phyloP scores from a whole-genome alignment of 2,888 invertebrate species.

The Aelia acuminata region DNA sequence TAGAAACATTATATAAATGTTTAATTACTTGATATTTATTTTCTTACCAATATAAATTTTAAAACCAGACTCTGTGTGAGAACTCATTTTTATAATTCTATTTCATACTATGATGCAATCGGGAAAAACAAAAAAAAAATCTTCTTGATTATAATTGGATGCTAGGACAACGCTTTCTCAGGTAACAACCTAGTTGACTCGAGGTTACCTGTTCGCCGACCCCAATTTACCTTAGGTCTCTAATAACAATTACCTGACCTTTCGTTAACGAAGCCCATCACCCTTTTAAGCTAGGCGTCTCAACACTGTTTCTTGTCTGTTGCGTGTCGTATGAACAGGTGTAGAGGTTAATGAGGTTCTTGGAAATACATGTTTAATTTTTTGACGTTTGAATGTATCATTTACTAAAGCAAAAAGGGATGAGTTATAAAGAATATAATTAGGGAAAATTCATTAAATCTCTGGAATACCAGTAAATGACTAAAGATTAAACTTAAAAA shows the following conservation, averaged over 20 bases:
- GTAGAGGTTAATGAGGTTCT: neutral
- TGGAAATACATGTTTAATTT: neutral
- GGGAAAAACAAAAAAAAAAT: neutral
- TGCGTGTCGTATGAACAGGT: neutral
- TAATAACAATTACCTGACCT: constrained; percentile 30
- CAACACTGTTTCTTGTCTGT: neutral
- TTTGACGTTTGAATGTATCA: neutral
- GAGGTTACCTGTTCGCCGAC: neutral
- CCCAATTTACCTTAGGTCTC: constrained; percentile 10
- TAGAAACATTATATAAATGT: too few relatives aligned
- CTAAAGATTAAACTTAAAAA: too few relatives aligned
- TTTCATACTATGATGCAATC: neutral
- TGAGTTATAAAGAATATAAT: too few relatives aligned
- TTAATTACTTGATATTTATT: too few relatives aligned
- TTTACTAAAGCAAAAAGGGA: too few relatives aligned
- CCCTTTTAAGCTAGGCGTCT: neutral
- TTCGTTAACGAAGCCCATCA: constrained; percentile 4
- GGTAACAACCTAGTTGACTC: constrained; percentile 12
- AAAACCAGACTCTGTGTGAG: too few relatives aligned
- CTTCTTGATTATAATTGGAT: neutral
- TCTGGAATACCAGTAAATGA: too few relatives aligned
- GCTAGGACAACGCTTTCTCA: neutral
- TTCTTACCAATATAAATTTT: too few relatives aligned
- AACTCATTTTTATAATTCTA: too few relatives aligned
- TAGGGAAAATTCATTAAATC: too few relatives aligned